Percentiles rank a stretch among this genome's conserved stretches.
These are phyloP conservation scores for Anthoscopus minutus DNA, from an alignment of 2,113 vertebrate species.

Conservation along the genomic window DNA sequence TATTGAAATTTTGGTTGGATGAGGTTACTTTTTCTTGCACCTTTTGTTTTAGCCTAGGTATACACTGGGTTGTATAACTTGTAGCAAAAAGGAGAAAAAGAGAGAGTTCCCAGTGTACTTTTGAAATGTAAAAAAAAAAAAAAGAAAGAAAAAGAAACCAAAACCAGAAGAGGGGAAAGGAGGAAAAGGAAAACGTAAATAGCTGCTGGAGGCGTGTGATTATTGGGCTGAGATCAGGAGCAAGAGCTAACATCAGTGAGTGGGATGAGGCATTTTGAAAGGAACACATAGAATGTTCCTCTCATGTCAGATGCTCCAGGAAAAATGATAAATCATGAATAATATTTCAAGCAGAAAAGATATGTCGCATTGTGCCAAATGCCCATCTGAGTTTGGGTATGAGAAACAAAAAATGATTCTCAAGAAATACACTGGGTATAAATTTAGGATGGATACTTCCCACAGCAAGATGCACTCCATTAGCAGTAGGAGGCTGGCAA, in stretches of 20 bases:
- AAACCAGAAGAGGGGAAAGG: slow-evolving; percentile 6
- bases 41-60: neutral
- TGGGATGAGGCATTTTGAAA: slow-evolving; percentile 58
- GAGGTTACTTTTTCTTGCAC: neutral
- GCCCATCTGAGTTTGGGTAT: slow-evolving; percentile 9
- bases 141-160: too few relatives aligned
- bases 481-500: slow-evolving; percentile 18
- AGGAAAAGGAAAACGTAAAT: slow-evolving; percentile 56
- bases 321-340: slow-evolving; percentile 59
- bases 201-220: slow-evolving; percentile 60
- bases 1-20: neutral
- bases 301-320: slow-evolving; percentile 47
- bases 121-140: slow-evolving; percentile 8
- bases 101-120: slow-evolving; percentile 1
- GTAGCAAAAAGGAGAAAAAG: neutral
- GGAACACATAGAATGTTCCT: slow-evolving; percentile 55
- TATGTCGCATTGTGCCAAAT: slow-evolving; percentile 36
- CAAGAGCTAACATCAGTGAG: slow-evolving; percentile 63
- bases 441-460: slow-evolving; percentile 45
- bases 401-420: slow-evolving; percentile 9
- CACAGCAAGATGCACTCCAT: slow-evolving; percentile 34
- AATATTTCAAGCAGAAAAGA: slow-evolving; percentile 45
- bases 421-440: neutral
- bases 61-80: neutral
- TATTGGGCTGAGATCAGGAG: slow-evolving; percentile 61